Base-by-base conservation (phyloP, 2,113 vertebrate genomes). In the Forbesichthys agassizii region DNA sequence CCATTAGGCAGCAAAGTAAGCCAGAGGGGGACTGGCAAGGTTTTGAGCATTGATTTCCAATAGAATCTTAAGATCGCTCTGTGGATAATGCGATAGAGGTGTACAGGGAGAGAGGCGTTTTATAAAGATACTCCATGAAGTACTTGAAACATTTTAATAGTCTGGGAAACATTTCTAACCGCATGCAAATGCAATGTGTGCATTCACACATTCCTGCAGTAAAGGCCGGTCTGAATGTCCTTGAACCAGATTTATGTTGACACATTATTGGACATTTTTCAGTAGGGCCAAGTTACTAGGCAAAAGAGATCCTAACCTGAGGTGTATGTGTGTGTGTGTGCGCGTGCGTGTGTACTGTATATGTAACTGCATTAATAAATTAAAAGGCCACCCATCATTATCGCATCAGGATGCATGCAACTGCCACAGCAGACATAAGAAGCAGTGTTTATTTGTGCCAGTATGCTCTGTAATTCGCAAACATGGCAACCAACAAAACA, bases 1-100 rank as follows among this genome's bases (percentile, higher is more conserved):
- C 73, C 71, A 85, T 84, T 76, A 83, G 54, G 68, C 53, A 18
- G 48, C 60, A 71, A 77, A 27, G 48, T 42, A 33, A 13, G 9
- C 5, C 55, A 1, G 27, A 51, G 7, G 54, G 18, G 7, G n/a
- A 16, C 5, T 20, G 9, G 3, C 3, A n/a, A 13, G 13, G 52
- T n/a, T 53, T 53, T 53, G 4, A 14, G 52, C 52, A 53, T 53
- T 53, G 52, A 16, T 53, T 53, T 53, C 36, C 2, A 13, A 53
- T 14, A 4, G 4, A 53, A 53, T 53, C 11, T 27, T 5, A 53
- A 14, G 52, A 14, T 13, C 3, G 13, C 52, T 53, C 11, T 3
- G 52, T 13, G 5, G 52, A 53, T 53, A 53, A 6, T 5, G 36
- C 7, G 36, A 42, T 42, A 42, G 36, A 42, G 7, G 36, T 42